These are phyloP conservation scores for Disparrhopalites patrizii DNA, from an alignment of 2,888 invertebrate species.

Conservation along the genomic window DNA sequence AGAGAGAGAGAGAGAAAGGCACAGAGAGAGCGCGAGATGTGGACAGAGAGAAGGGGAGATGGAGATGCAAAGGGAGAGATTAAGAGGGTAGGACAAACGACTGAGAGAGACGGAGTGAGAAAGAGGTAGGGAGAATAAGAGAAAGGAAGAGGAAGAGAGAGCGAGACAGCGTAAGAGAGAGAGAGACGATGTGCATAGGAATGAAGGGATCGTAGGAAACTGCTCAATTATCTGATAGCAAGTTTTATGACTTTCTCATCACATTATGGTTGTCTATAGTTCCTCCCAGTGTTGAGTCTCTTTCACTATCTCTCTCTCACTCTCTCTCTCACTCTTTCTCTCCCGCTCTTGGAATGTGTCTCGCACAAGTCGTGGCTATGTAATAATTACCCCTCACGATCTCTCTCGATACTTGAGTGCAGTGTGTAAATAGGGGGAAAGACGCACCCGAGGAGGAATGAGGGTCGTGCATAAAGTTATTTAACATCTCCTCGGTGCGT, in stretches of 20 bases:
- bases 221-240: slow-evolving; percentile 1
- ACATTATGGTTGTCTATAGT: too few relatives aligned
- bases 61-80: background rate
- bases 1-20: background rate
- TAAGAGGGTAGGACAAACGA: background rate
- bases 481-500: too few relatives aligned
- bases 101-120: background rate
- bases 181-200: background rate
- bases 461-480: too few relatives aligned
- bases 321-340: too few relatives aligned
- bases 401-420: too few relatives aligned
- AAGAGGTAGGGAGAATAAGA: background rate
- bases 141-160: background rate
- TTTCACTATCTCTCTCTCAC: too few relatives aligned
- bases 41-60: background rate
- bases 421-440: too few relatives aligned
- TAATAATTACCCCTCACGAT: too few relatives aligned
- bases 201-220: background rate
- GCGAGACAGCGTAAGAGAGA: background rate
- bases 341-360: too few relatives aligned
- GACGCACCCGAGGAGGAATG: too few relatives aligned
- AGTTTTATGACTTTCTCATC: slow-evolving; percentile 3
- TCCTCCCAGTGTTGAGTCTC: too few relatives aligned
- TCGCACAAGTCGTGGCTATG: too few relatives aligned
- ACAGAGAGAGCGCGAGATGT: background rate